Evolutionary conservation across 2,888 invertebrate species (phyloP), one percentile per base, ranked within the genome.

Genomic region (Prenolepis imparis): DNA sequence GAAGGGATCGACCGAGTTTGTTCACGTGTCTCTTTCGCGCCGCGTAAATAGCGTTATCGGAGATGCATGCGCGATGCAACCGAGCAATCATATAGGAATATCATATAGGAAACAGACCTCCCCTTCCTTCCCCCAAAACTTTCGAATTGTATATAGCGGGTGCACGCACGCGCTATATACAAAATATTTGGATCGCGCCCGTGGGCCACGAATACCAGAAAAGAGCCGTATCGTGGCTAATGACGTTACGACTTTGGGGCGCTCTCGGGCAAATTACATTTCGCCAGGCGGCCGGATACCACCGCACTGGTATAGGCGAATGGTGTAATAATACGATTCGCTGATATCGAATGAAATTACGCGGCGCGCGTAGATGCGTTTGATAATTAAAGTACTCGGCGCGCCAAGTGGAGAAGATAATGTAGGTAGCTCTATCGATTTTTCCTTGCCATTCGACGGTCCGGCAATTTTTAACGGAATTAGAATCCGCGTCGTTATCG

Each of bases 191-290:
- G 86, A 88, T 36, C 36, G 36, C 57, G 87, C 84, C 83, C 67
- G 52, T 48, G 73, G 86, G 85, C 84, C 72, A 78, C 52, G 86
- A 86, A 90, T 87, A 82, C 80, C 68, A 83, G 88, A 88, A 90
- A 90, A 90, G 89, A 85, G 86, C 68, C 73, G 80, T 57, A 57
- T 70, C 83, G 67, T 81, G 83, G 86, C 84, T 90, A 90, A 90
- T 87, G 88, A 86, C 88, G 88, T 90, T 89, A 89, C 85, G 89
- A 87, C 90, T 90, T 90, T 78, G 82, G 89, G 87, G 88, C 66
- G 89, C 87, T 90, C 88, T 86, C 87, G 86, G 86, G 87, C 89
- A 89, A 90, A 90, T 90, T 89, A 88, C 89, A 90, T 90, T 90
- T 90, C 87, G 84, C 83, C 87, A 72, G 81, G 3, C 67, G 61